Percentiles rank a stretch among this genome's conserved stretches.
Conservation (phyloP, 2,888 invertebrate genomes). For the Hyalella azteca region DNA sequence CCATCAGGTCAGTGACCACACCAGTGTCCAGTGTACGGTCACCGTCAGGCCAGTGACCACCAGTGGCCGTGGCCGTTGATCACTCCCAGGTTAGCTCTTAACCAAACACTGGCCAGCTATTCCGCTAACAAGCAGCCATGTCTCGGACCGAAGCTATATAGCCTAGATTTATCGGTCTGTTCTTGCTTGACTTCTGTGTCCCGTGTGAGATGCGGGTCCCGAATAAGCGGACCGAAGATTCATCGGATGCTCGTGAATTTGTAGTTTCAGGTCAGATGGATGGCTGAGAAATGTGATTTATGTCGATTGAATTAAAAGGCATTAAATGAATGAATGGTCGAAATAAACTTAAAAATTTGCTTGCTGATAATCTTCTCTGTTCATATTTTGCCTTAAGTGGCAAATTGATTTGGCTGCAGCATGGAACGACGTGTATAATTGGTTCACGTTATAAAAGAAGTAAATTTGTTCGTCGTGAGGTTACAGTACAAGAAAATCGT, state of each 20-base stretch:
- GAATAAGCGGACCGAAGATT: not conserved
- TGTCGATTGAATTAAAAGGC: not conserved
- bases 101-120: not conserved
- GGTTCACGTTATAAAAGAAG: too few species aligned
- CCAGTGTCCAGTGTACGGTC: too few species aligned
- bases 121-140: not conserved
- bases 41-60: too few species aligned
- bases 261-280: not conserved
- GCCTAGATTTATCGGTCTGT: not conserved
- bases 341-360: not conserved
- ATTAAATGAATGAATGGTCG: not conserved
- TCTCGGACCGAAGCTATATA: not conserved
- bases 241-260: not conserved
- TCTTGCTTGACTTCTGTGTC: not conserved
- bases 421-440: too few species aligned
- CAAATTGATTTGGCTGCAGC: too few species aligned
- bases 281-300: not conserved
- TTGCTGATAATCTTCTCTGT: too few species aligned
- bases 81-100: not conserved
- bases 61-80: not conserved
- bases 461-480: too few species aligned
- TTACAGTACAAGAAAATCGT: too few species aligned
- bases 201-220: not conserved
- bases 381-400: too few species aligned
- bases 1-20: too few species aligned